Percentiles rank a stretch among this genome's conserved stretches.
Evolutionary conservation across 2,888 invertebrate species (phyloP).

Genomic region (Amphipyra tragopoginis): DNA sequence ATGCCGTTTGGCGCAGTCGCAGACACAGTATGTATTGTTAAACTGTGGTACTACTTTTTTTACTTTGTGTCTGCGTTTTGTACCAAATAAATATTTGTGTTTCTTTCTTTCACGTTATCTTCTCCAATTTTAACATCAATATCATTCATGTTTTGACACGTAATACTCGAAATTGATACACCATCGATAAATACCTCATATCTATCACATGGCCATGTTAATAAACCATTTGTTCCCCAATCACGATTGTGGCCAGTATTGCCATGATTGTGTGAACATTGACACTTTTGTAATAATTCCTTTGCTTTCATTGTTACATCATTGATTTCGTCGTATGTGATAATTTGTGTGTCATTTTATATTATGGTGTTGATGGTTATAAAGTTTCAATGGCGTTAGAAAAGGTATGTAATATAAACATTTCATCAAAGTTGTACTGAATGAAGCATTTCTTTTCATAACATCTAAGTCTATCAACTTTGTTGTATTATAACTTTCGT

Average conservation of each 20-base stretch:
- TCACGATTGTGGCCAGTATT: conserved; percentile 32
- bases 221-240: conserved; percentile 36
- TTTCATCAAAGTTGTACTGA: not conserved
- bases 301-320: conserved; percentile 43
- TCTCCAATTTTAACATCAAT: not conserved
- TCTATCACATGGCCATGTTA: conserved; percentile 47
- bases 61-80: no score
- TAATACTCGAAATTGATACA: conserved; percentile 34
- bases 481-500: no score
- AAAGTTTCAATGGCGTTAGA: not conserved
- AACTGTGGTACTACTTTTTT: no score
- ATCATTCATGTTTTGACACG: not conserved
- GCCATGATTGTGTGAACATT: conserved; percentile 36
- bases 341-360: conserved; percentile 44
- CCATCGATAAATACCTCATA: conserved; percentile 21
- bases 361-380: not conserved
- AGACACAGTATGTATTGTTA: no score
- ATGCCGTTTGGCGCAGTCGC: no score
- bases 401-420: not conserved
- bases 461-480: no score
- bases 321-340: conserved; percentile 53
- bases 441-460: not conserved
- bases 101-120: not conserved
- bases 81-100: no score
- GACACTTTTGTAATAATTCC: conserved; percentile 42